phyloP scores from a whole-genome alignment of 1,140 invertebrate species.

The Tetramorium parvispinum region DNA sequence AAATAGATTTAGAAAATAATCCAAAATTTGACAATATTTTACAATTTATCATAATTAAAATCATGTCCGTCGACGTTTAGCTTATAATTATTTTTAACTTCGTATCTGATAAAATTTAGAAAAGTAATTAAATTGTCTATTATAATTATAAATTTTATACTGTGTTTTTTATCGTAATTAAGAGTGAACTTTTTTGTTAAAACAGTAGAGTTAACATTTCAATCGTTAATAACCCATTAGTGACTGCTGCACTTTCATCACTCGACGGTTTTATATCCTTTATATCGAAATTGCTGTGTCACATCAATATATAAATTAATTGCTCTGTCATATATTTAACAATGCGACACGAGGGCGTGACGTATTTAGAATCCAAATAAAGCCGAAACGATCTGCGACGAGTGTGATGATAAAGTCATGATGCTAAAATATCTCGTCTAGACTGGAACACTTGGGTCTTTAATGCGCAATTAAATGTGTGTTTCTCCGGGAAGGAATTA shows the following conservation, averaged over 20 bases:
- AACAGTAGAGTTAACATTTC: neutral
- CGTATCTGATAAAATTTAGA: neutral
- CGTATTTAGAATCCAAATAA: slow-evolving; percentile 19
- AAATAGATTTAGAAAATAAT: neutral
- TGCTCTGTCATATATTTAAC: neutral
- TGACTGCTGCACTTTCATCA: neutral
- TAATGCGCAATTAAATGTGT: slow-evolving; percentile 40
- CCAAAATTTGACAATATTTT: neutral
- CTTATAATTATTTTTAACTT: neutral
- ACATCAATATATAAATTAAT: neutral
- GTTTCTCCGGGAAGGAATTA: slow-evolving; percentile 1
- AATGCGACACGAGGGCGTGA: neutral
- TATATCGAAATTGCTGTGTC: neutral
- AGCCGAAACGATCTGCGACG: neutral
- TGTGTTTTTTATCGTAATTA: neutral
- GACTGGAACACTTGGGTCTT: slow-evolving; percentile 36
- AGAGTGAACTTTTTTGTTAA: neutral
- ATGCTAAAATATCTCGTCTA: slow-evolving; percentile 50
- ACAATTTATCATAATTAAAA: neutral
- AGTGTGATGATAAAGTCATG: slow-evolving; percentile 24
- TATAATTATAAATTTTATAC: neutral
- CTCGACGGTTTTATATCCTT: slow-evolving; percentile 11
- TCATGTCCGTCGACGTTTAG: neutral
- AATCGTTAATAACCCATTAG: neutral
- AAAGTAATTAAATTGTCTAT: neutral